Base-by-base conservation (phyloP, 2,888 invertebrate genomes). In the Rhagium mordax region DNA sequence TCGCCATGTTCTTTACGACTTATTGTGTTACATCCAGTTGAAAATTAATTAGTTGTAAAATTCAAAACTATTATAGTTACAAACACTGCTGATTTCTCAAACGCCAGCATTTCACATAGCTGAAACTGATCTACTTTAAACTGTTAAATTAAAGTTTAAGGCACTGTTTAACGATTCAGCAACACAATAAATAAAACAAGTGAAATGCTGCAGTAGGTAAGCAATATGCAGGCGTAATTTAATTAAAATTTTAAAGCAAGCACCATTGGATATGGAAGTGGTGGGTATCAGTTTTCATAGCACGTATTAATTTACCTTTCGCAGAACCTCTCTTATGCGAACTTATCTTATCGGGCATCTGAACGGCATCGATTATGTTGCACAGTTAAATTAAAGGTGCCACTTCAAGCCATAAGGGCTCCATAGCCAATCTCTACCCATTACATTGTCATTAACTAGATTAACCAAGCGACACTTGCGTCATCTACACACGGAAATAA, bases 211-310 rank as follows among this genome's bases (percentile, higher is more conserved):
- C 20, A 51, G 51, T 51, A 20, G 20, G 18, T 18, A 47, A n/a
- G 61, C 47, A 4, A 15, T 5, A 33, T 47, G 13, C 61, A 48
- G 20, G 21, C 47, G n/a, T 48, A 48, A n/a, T 61, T 61, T 61
- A 61, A 61, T 61, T 61, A 61, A 61, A 61, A 61, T 61, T 61
- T 47, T 47, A 47, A 61, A 61, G 18, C 18, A 60, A 51, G 41
- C 60, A 16, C n/a, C 60, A 33, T 13, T 55, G 21, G 55, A 15
- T 15, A 24, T 15, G 27, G 53, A 53, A 53, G 21, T 10, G 15
- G 41, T 2, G 10, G 0, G 20, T 16, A 60, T 60, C 18, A 16
- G 60, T 60, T 33, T 60, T 18, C 33, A 41, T 41, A 21, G 41
- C 60, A 60, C 24, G 33, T 41, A 41, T 33, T 60, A 60, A 60